Base-by-base conservation (phyloP, 1,140 invertebrate genomes). In the Forficula auricularia region DNA sequence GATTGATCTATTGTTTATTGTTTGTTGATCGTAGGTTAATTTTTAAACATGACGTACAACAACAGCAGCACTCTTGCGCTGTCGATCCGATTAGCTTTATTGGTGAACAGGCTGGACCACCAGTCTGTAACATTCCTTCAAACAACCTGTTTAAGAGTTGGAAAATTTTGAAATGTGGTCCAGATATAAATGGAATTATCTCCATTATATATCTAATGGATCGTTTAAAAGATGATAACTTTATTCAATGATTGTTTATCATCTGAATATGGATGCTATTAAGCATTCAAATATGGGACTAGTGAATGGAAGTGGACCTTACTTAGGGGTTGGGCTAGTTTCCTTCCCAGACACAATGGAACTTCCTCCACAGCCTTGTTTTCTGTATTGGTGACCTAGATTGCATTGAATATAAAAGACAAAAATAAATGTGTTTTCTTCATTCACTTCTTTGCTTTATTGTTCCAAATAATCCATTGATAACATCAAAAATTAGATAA, bases 291-390 rank as follows among this genome's bases (percentile, higher is more conserved):
- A 16, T 44, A 40, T 44, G 42, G 30, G 37, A 36, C 37, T 9
- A 20, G 41, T 39, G 22, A 31, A 19, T 22, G 40, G 45, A 19
- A 15, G 19, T 45, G 39, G 27, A 40, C 38, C 19, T 18, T 27
- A 31, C 32, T 30, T 37, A 44, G 41, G 27, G 38, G 36, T 18
- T 41, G 35, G 20, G 33, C n/a, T n/a, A 38, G 36, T 38, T 36
- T 44, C 30, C 44, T 34, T 27, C 41, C 42, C 42, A 44, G 33
- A 38, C 22, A 27, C 22, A n/a, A 38, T 44, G 19, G 44, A 20
- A 48, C 43, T 48, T 48, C 47, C 47, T 48, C 47, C 47, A 48
- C 47, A 48, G 44, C 47, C 44, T 48, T 45, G 43, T 48, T 45
- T 45, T 45, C 40, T 48, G 47, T 48, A 48, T 48, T 48, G 47